Evolutionary conservation across 1,140 invertebrate genomes (phyloP).

Genomic region (Watersipora subatra): DNA sequence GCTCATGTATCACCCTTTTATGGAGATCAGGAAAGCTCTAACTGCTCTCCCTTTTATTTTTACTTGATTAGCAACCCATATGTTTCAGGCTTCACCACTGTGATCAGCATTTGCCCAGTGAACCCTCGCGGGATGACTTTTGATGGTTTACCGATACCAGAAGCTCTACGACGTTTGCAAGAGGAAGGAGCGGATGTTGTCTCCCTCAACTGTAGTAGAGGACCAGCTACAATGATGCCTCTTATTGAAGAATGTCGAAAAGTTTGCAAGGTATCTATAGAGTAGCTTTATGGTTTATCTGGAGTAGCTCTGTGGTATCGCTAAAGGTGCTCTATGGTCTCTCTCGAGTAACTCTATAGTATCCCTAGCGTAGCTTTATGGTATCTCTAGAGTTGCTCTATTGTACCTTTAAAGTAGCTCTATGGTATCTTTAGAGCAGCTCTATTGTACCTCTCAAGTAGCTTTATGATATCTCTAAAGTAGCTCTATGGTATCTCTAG

Average conservation of each 20-base stretch:
- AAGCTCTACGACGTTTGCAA: slow-evolving; percentile 20
- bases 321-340: no score
- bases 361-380: neutral
- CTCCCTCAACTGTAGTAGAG: slow-evolving; percentile 25
- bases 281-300: no score
- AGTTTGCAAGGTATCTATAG: slow-evolving; percentile 21
- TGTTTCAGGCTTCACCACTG: slow-evolving; percentile 7
- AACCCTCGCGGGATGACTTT: slow-evolving; percentile 11
- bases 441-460: neutral
- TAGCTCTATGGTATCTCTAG: no score
- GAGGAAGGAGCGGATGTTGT: slow-evolving; percentile 26
- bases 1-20: no score
- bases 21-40: no score
- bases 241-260: slow-evolving; percentile 17
- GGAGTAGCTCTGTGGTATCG: no score
- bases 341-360: no score
- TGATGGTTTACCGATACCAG: slow-evolving; percentile 16
- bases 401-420: neutral
- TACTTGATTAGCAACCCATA: no score
- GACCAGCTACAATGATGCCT: slow-evolving; percentile 20
- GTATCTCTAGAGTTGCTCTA: neutral
- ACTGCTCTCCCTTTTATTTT: no score
- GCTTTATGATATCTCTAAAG: no score
- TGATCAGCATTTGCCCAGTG: slow-evolving; percentile 17
- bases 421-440: neutral